These are phyloP conservation scores for Anableps anableps DNA, from an alignment of 2,797 vertebrate genomes.

Conservation along the genomic window DNA sequence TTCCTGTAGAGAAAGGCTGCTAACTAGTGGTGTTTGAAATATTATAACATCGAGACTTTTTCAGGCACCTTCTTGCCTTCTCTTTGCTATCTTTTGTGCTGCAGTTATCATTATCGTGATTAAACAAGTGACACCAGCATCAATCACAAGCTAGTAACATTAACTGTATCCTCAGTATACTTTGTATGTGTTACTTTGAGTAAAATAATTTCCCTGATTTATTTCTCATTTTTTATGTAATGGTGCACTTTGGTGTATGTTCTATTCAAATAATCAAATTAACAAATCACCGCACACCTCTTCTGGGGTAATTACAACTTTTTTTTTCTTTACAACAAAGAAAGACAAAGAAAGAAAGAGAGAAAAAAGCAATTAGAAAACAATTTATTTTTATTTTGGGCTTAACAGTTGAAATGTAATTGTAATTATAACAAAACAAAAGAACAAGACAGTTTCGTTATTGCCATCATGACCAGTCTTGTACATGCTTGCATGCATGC, in stretches of 20 bases:
- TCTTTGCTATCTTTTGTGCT: background rate
- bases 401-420: background rate
- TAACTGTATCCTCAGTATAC: background rate
- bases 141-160: background rate
- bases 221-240: background rate
- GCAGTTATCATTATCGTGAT: background rate
- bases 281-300: background rate
- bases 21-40: background rate
- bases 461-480: background rate
- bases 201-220: background rate
- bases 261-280: background rate
- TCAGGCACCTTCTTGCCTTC: background rate
- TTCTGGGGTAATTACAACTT: no score
- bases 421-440: background rate
- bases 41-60: background rate
- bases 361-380: background rate
- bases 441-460: background rate
- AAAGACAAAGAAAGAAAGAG: background rate
- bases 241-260: background rate
- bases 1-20: background rate
- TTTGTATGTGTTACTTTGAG: background rate
- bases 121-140: background rate
- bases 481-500: no score
- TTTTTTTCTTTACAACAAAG: background rate
- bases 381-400: background rate